Evolutionary conservation across 2,797 vertebrate species (phyloP).

Genomic region (Alosa sapidissima): DNA sequence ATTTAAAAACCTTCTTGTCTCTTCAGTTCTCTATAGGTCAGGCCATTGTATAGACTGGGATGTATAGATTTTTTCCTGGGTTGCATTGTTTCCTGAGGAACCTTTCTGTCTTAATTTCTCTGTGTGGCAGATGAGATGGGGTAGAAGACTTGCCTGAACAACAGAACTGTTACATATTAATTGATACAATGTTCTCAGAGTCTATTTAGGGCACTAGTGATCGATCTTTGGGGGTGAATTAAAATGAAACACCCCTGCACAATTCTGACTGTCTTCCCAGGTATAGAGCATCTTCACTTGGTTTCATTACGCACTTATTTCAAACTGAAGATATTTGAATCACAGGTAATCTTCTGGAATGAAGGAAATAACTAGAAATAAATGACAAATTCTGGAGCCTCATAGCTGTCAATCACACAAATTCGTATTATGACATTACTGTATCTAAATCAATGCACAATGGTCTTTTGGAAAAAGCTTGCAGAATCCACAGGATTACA

Average conservation of each 20-base stretch:
- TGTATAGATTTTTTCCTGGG: background rate
- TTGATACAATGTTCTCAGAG: background rate
- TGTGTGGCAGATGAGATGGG: background rate
- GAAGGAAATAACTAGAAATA: background rate
- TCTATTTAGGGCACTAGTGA: background rate
- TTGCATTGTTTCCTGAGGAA: constrained; percentile 8
- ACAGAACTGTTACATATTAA: background rate
- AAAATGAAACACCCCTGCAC: background rate
- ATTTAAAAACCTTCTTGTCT: background rate
- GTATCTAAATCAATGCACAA: background rate
- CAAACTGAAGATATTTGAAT: background rate
- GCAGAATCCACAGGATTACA: background rate
- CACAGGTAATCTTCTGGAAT: background rate
- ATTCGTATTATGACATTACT: background rate
- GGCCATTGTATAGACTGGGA: background rate
- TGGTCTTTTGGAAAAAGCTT: background rate
- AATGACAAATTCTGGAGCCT: background rate
- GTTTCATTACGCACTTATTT: background rate
- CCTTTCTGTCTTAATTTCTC: background rate
- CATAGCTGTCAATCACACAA: background rate
- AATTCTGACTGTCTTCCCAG: background rate
- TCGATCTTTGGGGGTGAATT: background rate
- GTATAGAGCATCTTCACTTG: background rate
- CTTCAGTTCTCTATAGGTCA: background rate
- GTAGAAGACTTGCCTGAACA: background rate